A percentile compares a stretch with the other conserved stretches of the same genome.
Conservation (phyloP, 2,888 invertebrate genomes). For the Drosophila infuscata region DNA sequence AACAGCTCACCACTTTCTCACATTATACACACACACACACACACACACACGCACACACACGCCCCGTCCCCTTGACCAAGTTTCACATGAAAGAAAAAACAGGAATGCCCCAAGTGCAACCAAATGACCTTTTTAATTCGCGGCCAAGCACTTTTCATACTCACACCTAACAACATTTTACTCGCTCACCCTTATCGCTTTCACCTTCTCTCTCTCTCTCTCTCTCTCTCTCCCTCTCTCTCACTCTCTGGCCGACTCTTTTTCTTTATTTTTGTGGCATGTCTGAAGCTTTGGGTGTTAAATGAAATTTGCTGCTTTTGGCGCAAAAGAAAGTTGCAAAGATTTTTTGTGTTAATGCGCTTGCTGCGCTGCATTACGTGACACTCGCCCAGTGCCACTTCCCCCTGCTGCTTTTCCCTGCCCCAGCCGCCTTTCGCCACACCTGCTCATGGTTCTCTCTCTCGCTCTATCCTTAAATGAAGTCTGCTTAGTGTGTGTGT, state of each 20-base stretch:
- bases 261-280: constrained; percentile 25
- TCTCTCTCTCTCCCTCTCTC: not conserved
- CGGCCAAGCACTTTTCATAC: constrained; percentile 75
- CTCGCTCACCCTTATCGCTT: not conserved
- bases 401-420: not conserved
- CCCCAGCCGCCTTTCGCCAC: not conserved
- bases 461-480: constrained; percentile 58
- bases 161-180: constrained; percentile 16
- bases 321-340: constrained; percentile 78
- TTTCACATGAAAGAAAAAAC: not conserved
- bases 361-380: constrained; percentile 69
- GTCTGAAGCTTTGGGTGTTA: constrained; percentile 66
- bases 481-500: constrained; percentile 58
- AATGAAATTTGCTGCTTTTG: constrained; percentile 79
- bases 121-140: constrained; percentile 82
- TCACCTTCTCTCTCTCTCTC: not conserved
- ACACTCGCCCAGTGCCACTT: constrained; percentile 51
- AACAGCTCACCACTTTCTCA: not conserved
- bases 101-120: constrained; percentile 68
- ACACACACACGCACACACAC: not conserved
- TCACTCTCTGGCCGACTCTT: not conserved
- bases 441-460: not conserved
- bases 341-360: constrained; percentile 78
- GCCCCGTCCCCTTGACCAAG: not conserved
- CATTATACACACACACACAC: not conserved